These are phyloP conservation scores for Meteorus sp. DNA, from an alignment of 1,140 invertebrate species.

Conservation along the genomic window DNA sequence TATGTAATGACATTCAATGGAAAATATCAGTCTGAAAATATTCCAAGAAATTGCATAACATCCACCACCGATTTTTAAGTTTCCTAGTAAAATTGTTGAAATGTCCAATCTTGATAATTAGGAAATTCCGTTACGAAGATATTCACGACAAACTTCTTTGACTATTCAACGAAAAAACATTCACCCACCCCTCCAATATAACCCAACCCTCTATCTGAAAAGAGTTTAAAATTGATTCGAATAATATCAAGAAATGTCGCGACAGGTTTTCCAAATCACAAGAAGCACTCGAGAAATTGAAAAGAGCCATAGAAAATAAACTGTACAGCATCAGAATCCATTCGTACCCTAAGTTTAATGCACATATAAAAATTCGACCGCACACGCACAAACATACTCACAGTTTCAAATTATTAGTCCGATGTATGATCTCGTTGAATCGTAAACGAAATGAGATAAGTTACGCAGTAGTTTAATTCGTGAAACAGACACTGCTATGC, in stretches of 20 bases:
- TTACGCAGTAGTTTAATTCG: conserved; percentile 30
- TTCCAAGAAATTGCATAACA: too few relatives aligned
- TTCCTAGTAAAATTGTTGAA: too few relatives aligned
- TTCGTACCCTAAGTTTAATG: neutral
- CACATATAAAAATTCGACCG: too few relatives aligned
- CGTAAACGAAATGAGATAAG: conserved; percentile 27
- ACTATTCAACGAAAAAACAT: too few relatives aligned
- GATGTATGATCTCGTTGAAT: conserved; percentile 16
- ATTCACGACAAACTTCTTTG: too few relatives aligned
- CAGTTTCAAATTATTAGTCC: conserved; percentile 3
- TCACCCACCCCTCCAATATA: too few relatives aligned
- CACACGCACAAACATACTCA: neutral
- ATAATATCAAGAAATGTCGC: neutral
- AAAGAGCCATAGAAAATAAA: conserved; percentile 6
- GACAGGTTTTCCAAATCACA: conserved; percentile 1
- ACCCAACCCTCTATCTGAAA: too few relatives aligned
- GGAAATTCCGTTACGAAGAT: too few relatives aligned
- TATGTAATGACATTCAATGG: too few relatives aligned
- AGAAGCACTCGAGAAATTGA: conserved; percentile 15
- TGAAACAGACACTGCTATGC: conserved; percentile 22
- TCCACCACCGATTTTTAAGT: too few relatives aligned
- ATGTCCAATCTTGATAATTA: too few relatives aligned
- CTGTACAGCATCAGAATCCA: neutral
- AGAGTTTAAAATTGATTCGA: neutral
- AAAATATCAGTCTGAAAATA: too few relatives aligned